Evolutionary conservation across 2,797 vertebrate genomes (phyloP), one percentile per base, ranked within the genome.

Genomic region (Paratrypauchen microcephalus): DNA sequence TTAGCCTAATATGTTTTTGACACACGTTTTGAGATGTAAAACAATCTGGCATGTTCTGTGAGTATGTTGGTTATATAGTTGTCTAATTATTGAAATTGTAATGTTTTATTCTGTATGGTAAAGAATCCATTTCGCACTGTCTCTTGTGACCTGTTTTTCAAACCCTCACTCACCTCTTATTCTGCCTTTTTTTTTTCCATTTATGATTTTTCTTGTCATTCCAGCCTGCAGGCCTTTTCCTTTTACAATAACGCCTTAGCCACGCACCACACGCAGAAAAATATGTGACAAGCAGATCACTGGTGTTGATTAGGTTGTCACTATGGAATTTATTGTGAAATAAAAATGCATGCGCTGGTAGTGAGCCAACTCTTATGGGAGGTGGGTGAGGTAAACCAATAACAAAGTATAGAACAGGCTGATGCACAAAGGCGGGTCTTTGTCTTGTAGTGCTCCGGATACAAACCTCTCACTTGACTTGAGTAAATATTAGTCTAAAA

Each of bases 281-380:
- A 83, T 48, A 89, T 75, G 75, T 73, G 73, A 80, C 80, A 62
- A 64, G 59, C 39, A 69, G 84, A 90, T 89, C 66, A 55, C 56
- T 65, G 56, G 39, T 71, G 69, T 75, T 79, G 87, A 87, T 86
- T 83, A 82, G 52, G 48, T 52, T 81, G 78, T 86, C 76, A 87
- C 84, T 77, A 71, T 87, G 72, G 85, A 87, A 89, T 86, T 83
- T 84, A 77, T 89, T 90, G 86, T 86, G 83, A 85, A 90, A 83
- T 80, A 66, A 60, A 60, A n/a, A 57, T 73, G 73, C 68, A 73
- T 74, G 64, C 28, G 63, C 62, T 86, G 88, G 72, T 77, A 6
- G 21, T 0, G 7, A 0, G 77, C 83, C 80, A 85, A 74, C 16
- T 0, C 60, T 65, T 30, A 32, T 73, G 77, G 60, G 67, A 65